Evolutionary conservation across 2,113 vertebrate species (phyloP).

Genomic region (Ptychochromis oligacanthus): DNA sequence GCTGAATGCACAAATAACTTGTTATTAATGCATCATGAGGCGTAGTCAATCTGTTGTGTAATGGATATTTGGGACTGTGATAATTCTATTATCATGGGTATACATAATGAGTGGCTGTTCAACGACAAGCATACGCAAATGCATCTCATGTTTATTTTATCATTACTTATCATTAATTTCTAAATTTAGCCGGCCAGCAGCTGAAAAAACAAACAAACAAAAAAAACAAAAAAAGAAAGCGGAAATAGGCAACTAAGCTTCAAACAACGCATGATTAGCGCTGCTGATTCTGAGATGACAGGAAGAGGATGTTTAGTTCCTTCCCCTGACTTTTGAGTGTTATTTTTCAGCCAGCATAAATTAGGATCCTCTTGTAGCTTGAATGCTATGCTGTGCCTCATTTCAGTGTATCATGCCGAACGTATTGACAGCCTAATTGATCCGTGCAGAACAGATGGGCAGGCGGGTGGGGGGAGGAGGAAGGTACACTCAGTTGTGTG

Average conservation of each 20-base stretch:
- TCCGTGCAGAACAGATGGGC: constrained; percentile 67
- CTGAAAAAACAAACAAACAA: background rate
- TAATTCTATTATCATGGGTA: constrained; percentile 13
- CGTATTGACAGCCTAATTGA: constrained; percentile 71
- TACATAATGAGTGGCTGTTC: background rate
- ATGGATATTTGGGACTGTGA: constrained; percentile 21
- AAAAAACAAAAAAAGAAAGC: background rate
- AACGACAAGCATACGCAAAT: background rate
- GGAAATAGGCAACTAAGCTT: constrained; percentile 3
- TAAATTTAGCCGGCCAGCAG: constrained; percentile 39
- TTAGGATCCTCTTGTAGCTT: background rate
- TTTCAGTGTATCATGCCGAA: constrained; percentile 21
- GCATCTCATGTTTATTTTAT: background rate
- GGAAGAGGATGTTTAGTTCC: constrained; percentile 40
- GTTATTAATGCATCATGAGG: constrained; percentile 20
- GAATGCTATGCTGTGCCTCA: background rate
- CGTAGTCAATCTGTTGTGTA: constrained; percentile 9
- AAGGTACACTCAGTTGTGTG: constrained; percentile 1
- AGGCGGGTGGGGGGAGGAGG: constrained; percentile 44
- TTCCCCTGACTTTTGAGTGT: background rate
- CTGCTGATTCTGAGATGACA: constrained; percentile 34
- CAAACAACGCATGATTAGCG: background rate
- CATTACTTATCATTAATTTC: constrained; percentile 1
- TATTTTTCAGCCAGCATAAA: background rate
- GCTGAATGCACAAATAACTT: background rate